Evolutionary conservation across 2,113 vertebrate genomes (phyloP).

Genomic region (Cyanoderma ruficeps): DNA sequence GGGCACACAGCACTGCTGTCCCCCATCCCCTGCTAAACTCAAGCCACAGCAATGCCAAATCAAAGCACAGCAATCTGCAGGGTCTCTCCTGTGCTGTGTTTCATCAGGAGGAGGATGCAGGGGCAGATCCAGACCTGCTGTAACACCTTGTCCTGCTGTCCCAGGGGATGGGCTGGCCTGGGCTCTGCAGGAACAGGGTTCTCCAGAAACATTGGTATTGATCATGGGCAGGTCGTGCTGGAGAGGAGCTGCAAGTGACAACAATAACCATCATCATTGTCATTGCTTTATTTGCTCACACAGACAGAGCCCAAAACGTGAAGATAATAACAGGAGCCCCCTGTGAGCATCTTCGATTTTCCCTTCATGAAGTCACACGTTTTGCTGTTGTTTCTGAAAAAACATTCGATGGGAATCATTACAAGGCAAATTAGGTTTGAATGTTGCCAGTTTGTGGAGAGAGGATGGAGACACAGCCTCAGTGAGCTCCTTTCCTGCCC

Average conservation of each 20-base stretch:
- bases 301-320: neutral
- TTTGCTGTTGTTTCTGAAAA: neutral
- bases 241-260: neutral
- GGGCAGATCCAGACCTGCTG: neutral
- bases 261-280: neutral
- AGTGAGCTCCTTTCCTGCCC: rapidly evolving
- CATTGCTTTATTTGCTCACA: neutral
- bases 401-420: neutral
- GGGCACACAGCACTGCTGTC: neutral
- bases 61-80: neutral
- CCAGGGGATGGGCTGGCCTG: neutral
- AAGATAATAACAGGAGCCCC: neutral
- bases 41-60: neutral
- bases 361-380: neutral
- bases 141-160: neutral
- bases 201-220: neutral
- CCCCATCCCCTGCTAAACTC: neutral
- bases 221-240: neutral
- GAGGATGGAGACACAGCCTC: neutral
- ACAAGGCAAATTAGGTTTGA: neutral
- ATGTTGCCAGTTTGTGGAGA: neutral
- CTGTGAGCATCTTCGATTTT: neutral
- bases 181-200: neutral
- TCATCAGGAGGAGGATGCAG: neutral
- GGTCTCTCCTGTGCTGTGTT: too few relatives aligned